Evolutionary conservation across 2,797 vertebrate species (phyloP), one percentile per base, ranked within the genome.

Genomic region (Thalassophryne amazonica): DNA sequence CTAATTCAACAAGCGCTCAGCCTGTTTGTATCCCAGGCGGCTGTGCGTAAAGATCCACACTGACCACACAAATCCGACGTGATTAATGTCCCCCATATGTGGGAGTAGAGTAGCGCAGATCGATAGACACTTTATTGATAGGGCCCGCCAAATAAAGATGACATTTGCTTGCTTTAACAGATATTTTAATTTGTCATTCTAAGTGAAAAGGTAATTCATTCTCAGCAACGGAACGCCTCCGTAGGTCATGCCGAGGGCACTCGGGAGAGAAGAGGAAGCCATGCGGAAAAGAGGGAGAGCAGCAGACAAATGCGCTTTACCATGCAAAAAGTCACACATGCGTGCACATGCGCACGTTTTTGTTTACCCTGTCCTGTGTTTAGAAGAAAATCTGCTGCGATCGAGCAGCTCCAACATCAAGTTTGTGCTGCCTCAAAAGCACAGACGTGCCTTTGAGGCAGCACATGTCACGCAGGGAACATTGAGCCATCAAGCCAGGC

Each of bases 401-500:
- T 77, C 81, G 73, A 82, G 85, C 67, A 76, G 86, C 70, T 77
- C 81, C 66, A 39, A 56, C 83, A 86, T 87, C 76, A 83, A 83
- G 78, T 84, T 86, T 80, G 83, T 73, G 78, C 56, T 16, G 75
- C 78, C 85, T 77, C n/a, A 83, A 89, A 88, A 84, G 83, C 42
- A 0, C 66, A 69, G 76, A 69, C 65, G 79, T 86, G 72, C 81
- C 67, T 88, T 76, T 77, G 80, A 86, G 82, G 70, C 82, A 61
- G 32, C 60, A 28, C 60, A 76, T 76, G 83, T 82, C 81, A 79
- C 73, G 70, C 59, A 58, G 75, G 72, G 76, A 88, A 79, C 85
- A 89, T 86, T 84, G 81, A 90, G 87, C 81, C 83, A 86, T 88
- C 86, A 89, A 86, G 78, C 81, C 73, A 66, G 81, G 73, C 82